A percentile compares a stretch with the other conserved stretches of the same genome.
Evolutionary conservation across 2,113 vertebrate species (phyloP).

Genomic region (Pelodiscus sinensis): DNA sequence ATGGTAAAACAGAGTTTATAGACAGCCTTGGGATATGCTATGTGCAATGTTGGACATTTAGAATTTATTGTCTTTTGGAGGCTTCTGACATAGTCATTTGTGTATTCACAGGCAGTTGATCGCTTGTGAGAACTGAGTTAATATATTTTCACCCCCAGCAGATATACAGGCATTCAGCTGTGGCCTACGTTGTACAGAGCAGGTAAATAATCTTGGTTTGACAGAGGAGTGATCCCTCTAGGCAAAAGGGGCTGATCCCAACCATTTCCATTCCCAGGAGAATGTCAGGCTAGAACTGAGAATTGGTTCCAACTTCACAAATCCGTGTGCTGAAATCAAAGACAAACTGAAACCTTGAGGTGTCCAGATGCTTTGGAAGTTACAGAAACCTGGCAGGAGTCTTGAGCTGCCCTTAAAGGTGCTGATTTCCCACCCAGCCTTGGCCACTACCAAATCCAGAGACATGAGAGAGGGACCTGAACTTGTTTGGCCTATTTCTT

Average conservation of each 20-base stretch:
- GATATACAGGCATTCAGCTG: not conserved
- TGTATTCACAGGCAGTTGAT: not conserved
- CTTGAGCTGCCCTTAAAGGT: fast-evolving
- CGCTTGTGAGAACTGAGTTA: not conserved
- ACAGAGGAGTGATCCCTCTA: fast-evolving
- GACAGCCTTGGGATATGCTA: fast-evolving
- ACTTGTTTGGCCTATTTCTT: not conserved
- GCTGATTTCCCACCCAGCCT: too few relatives aligned
- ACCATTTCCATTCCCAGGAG: not conserved
- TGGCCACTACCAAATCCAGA: fast-evolving
- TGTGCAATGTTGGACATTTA: not conserved
- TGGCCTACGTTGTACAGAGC: not conserved
- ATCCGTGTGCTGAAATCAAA: not conserved
- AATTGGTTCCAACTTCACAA: not conserved
- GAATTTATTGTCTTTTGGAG: fast-evolving
- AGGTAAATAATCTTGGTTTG: not conserved
- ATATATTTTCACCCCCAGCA: fast-evolving
- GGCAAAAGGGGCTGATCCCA: fast-evolving
- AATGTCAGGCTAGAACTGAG: not conserved
- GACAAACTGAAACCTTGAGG: not conserved
- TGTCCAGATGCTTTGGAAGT: fast-evolving
- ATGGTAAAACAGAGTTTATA: not conserved
- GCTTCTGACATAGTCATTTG: not conserved
- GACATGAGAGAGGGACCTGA: not conserved
- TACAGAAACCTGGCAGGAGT: not conserved